Conservation (phyloP, 2,113 vertebrate genomes). For the Mirounga angustirostris region DNA sequence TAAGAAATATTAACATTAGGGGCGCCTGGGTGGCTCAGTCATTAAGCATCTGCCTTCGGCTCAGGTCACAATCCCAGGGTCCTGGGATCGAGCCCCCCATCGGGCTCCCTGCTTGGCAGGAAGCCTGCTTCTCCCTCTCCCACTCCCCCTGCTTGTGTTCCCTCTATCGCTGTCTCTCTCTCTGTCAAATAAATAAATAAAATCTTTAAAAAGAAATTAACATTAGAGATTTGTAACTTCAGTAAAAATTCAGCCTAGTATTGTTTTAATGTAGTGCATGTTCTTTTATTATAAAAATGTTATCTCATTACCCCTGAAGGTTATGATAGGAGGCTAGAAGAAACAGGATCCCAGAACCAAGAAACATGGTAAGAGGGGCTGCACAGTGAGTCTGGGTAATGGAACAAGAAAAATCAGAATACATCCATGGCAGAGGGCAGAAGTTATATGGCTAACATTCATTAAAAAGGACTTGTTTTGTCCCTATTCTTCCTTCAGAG, state of each 20-base stretch:
- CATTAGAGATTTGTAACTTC: not conserved
- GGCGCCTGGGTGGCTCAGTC: too few species aligned
- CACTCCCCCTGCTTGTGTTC: too few species aligned
- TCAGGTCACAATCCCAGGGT: too few species aligned
- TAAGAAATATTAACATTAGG: not conserved
- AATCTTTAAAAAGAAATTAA: not conserved
- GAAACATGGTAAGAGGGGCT: not conserved
- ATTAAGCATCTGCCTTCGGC: too few species aligned
- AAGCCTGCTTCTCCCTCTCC: too few species aligned
- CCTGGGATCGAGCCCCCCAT: too few species aligned
- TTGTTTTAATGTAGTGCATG: not conserved
- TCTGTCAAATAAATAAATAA: too few species aligned
- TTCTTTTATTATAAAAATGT: not conserved
- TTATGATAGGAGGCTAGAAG: not conserved
- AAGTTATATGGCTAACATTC: not conserved
- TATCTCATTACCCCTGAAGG: not conserved
- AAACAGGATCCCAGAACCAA: not conserved
- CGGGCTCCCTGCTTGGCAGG: too few species aligned
- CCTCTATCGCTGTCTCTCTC: too few species aligned
- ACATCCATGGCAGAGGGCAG: not conserved
- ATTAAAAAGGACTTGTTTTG: not conserved
- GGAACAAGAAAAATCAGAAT: not conserved
- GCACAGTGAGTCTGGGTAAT: not conserved
- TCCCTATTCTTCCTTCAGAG: not conserved
- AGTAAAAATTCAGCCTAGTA: not conserved